These are phyloP conservation scores for Syngnathus floridae DNA, from an alignment of 2,113 vertebrate genomes.

Conservation along the genomic window DNA sequence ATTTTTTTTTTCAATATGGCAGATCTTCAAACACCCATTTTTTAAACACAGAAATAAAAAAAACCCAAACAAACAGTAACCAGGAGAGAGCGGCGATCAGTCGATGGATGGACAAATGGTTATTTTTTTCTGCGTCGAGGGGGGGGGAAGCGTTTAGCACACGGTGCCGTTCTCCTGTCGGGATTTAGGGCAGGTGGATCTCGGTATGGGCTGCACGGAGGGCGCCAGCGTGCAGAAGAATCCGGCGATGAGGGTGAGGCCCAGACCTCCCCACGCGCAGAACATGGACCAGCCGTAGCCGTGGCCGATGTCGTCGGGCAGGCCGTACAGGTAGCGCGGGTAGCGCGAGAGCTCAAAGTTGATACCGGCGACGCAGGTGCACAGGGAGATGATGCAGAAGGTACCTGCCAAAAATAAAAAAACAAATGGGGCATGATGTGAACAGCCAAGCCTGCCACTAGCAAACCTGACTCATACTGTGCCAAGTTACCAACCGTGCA, in stretches of 20 bases:
- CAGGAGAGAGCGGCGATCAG: constrained; percentile 39
- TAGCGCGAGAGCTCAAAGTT: constrained; percentile 97
- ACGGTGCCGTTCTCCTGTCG: constrained; percentile 95
- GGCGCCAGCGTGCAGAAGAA: constrained; percentile 98
- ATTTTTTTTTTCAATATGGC: constrained; percentile 44
- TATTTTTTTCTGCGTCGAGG: constrained; percentile 11
- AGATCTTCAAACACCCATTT: constrained; percentile 57
- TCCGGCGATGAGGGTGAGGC: constrained; percentile 91
- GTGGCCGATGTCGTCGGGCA: constrained; percentile 92
- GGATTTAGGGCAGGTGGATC: constrained; percentile 93
- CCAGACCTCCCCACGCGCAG: constrained; percentile 95
- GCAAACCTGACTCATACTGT: too few species aligned
- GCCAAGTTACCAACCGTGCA: too few species aligned
- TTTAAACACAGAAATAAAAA: constrained; percentile 42
- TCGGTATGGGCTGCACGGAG: constrained; percentile 91
- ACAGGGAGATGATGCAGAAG: constrained; percentile 98
- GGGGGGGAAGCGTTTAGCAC: constrained; percentile 73
- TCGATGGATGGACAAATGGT: constrained; percentile 29
- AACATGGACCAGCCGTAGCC: constrained; percentile 99
- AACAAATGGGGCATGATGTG: neutral
- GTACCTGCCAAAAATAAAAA: constrained; percentile 72
- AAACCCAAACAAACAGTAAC: constrained; percentile 15
- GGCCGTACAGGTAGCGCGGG: constrained; percentile 88
- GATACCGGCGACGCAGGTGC: constrained; percentile 94
- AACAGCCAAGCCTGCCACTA: neutral